Evolutionary conservation across 2,113 vertebrate genomes (phyloP), one percentile per base, ranked within the genome.

Genomic region (Oncorhynchus mykiss): DNA sequence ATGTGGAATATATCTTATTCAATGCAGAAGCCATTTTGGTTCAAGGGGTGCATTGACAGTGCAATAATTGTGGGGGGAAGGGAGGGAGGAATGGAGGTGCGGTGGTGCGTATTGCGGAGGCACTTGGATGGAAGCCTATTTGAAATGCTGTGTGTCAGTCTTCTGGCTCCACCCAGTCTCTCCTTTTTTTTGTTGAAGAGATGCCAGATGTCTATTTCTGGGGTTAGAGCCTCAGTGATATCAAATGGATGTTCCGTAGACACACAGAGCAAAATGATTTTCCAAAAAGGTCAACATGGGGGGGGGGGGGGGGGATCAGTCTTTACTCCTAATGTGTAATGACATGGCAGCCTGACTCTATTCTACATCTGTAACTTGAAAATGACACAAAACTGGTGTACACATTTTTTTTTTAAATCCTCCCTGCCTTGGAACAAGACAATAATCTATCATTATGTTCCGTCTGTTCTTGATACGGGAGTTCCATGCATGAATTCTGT

Each of bases 21-120:
- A 31, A 73, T 70, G 82, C 80, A 67, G 82, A 80, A 70, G 78
- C 77, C 80, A 78, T 85, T 83, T 86, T 81, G 78, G 84, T 82
- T 83, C 73, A 84, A 86, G 80, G 73, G 69, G 51, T 76, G 74
- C 77, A 59, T 65, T 71, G 75, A 71, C 78, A 70, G 74, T 75
- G 49, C 79, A 80, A 77, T 86, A 75, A 82, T 72, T 77, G 73
- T 2, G 22, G 70, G 79, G 78, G 80, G 85, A 27, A 69, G 49
- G 79, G 75, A 74, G 72, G 27, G 48, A 72, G 79, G 59, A 51
- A 78, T 62, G 71, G 60, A 22, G 22, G 60, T 77, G 77, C 11
- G 57, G 60, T 22, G 60, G 60, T 77, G 77, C 16, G 57, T 22
- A 13, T 16, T 22, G 82, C 75, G 71, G 75, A 80, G 82, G 71